Evolutionary conservation across 2,113 vertebrate species (phyloP).

Genomic region (Neofelis nebulosa): DNA sequence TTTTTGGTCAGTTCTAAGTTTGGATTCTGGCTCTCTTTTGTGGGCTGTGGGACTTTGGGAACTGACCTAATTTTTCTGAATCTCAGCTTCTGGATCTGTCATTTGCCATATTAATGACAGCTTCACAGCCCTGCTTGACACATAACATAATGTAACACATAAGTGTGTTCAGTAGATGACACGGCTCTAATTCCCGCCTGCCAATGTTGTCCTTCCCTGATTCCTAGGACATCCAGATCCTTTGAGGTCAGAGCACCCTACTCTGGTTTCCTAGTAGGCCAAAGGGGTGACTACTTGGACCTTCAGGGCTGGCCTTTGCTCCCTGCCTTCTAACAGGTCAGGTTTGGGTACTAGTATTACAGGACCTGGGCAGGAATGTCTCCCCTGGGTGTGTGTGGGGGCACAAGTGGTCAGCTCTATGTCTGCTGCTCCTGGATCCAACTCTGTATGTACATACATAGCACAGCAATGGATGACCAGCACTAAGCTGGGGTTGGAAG

Average conservation of each 20-base stretch:
- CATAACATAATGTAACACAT: neutral
- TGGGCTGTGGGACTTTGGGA: neutral
- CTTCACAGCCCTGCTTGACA: neutral
- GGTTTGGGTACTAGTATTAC: neutral
- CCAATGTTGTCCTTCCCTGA: neutral
- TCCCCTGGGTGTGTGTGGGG: neutral
- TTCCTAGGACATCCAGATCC: neutral
- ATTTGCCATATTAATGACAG: neutral
- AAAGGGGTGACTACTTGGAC: neutral
- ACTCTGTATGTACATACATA: neutral
- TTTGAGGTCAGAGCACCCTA: neutral
- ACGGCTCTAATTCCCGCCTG: neutral
- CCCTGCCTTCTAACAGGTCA: neutral
- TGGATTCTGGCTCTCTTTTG: neutral
- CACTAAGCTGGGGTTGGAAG: neutral
- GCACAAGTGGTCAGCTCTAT: neutral
- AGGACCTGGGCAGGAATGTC: neutral
- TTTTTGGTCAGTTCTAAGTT: neutral
- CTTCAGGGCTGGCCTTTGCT: neutral
- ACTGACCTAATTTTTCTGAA: neutral
- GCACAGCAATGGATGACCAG: neutral
- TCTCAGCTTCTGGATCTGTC: neutral
- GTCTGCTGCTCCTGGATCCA: neutral
- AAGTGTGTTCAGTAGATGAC: neutral
- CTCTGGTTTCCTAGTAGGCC: neutral